Base-by-base conservation (phyloP, 1,140 invertebrate genomes). In the Maconellicoccus hirsutus region DNA sequence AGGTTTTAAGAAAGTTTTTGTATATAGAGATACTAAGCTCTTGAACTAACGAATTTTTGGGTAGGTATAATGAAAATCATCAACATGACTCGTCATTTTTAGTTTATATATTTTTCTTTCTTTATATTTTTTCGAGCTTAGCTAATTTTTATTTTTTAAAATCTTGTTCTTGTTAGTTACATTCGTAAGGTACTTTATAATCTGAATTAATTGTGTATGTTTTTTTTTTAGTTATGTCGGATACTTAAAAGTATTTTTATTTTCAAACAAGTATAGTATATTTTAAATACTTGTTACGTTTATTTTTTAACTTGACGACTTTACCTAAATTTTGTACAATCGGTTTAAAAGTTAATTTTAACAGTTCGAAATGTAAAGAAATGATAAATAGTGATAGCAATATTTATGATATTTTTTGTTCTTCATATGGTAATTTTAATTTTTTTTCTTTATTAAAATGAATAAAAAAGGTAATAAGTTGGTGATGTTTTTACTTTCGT, bases 211-310 rank as follows among this genome's bases (percentile, higher is more conserved):
- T 52, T 52, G 42, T 52, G 42, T 52, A 52, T 52, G 42, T 52
- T 33, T 33, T 6, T 33, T 52, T 19, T 16, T 52, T 8, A 52
- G 42, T 52, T 52, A 52, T 52, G 42, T 52, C 42, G 42, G 42
- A 52, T 52, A 52, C 42, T 52, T 52, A 52, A n/a, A 52, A 52
- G 42, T 52, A 52, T 52, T 52, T 52, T 52, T 52, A 52, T 52
- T 52, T 52, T 52, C 12, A 14, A 52, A 52, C 10, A 52, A 52
- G 42, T 52, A 33, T 52, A 52, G 42, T 52, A 52, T 52, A 52
- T 52, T 52, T 52, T 16, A 52, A 52, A 52, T 16, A 52, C 42
- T 16, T 52, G 42, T 52, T 52, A 52, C 42, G 42, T 52, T 52
- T 52, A 52, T 52, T 52, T 52, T 52, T 52, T 52, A 52, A 19